phyloP scores from a whole-genome alignment of 2,888 invertebrate species.

The Oscheius sp. region DNA sequence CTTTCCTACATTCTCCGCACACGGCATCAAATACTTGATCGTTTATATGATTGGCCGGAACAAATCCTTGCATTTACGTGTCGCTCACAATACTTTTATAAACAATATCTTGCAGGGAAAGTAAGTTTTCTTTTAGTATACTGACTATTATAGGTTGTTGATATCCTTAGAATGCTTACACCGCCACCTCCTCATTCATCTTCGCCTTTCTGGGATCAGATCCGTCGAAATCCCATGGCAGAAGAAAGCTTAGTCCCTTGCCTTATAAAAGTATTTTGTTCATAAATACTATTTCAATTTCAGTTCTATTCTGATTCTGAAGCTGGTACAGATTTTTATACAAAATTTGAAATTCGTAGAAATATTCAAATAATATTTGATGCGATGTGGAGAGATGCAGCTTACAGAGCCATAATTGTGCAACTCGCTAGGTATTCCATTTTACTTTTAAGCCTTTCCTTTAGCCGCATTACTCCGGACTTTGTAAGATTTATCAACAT shows the following conservation, averaged over 20 bases:
- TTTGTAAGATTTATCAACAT: slow-evolving; percentile 94
- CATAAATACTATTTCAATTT: not conserved
- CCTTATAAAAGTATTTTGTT: slow-evolving; percentile 80
- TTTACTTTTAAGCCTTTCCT: slow-evolving; percentile 14
- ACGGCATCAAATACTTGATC: slow-evolving; percentile 75
- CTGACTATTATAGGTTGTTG: slow-evolving; percentile 48
- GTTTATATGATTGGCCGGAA: slow-evolving; percentile 80
- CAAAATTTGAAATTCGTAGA: slow-evolving; percentile 97
- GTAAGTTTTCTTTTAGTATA: slow-evolving; percentile 61
- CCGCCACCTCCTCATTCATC: slow-evolving; percentile 29
- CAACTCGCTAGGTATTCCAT: slow-evolving; percentile 80
- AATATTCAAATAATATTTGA: slow-evolving; percentile 93
- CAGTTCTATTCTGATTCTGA: slow-evolving; percentile 83
- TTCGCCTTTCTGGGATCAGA: slow-evolving; percentile 3
- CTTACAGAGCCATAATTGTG: slow-evolving; percentile 86
- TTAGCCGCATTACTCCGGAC: slow-evolving; percentile 55
- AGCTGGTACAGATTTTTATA: slow-evolving; percentile 85
- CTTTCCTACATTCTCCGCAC: slow-evolving; percentile 75
- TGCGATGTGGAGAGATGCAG: slow-evolving; percentile 88
- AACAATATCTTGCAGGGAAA: slow-evolving; percentile 96
- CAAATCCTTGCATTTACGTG: slow-evolving; percentile 90
- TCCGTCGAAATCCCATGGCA: slow-evolving; percentile 76
- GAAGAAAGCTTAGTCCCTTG: slow-evolving; percentile 85
- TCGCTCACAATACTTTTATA: slow-evolving; percentile 87
- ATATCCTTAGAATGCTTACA: slow-evolving; percentile 52